Evolutionary conservation across 2,113 vertebrate species (phyloP), one percentile per base, ranked within the genome.

Genomic region (Drymodes brunneopygia): DNA sequence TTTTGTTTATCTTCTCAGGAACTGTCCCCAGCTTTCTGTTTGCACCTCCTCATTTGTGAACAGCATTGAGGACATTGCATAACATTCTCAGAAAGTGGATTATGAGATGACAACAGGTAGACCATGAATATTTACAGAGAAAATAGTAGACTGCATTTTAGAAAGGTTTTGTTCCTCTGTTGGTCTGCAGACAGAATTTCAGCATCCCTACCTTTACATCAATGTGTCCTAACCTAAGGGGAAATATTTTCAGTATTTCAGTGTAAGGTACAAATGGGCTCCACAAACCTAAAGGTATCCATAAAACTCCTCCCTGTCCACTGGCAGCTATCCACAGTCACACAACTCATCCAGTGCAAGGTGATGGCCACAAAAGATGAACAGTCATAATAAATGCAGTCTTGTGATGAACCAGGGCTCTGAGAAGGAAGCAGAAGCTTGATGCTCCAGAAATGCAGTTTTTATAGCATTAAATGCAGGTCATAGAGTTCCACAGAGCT

Each of bases 291-390:
- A 25, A n/a, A 74, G 5, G 27, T 29, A 66, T 29, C 13, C 60
- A 40, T n/a, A 25, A 53, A 60, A 53, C 5, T 74, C 53, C 20
- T 81, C 28, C 28, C 53, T 25, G 20, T 74, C 20, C 24, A 21
- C 19, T 31, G 36, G 22, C 23, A 31, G 9, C 24, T 35, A 54
- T 31, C n/a, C 78, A 29, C 47, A 54, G 44, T 22, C 7, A 0
- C 20, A 15, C 0, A 1, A 31, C 5, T 21, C 15, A 47, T 4
- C 6, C 22, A 3, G 12, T 13, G 12, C 2, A 0, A 28, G 17
- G 29, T 42, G 28, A 73, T 15, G 22, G 24, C 25, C 50, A n/a
- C 12, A 23, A 62, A 78, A 61, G 23, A 22, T 75, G n/a, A 83
- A 13, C 12, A 61, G 12, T 10, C 53, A 48, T 44, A 33, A 60